Conservation (phyloP, 2,888 invertebrate genomes). For the Candidula unifasciata region DNA sequence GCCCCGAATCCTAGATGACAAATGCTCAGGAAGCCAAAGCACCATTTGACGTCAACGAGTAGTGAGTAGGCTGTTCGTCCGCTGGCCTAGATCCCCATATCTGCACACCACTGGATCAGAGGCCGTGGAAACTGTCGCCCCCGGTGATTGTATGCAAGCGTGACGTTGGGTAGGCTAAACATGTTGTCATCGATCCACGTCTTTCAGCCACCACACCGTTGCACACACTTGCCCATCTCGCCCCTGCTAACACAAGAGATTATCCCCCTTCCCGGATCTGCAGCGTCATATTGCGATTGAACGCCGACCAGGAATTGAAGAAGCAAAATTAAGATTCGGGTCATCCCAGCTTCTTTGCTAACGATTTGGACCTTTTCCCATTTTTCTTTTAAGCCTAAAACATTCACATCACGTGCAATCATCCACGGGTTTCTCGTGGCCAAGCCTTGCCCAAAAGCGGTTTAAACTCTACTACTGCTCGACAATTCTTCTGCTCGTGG, state of each 20-base stretch:
- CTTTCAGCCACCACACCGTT: background rate
- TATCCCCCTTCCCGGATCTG: slow-evolving; percentile 34
- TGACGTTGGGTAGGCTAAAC: slow-evolving; percentile 21
- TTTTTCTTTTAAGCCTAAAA: slow-evolving; percentile 22
- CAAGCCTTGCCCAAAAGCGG: slow-evolving; percentile 19
- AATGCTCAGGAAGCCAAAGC: no score
- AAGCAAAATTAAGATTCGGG: slow-evolving; percentile 36
- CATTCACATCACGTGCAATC: slow-evolving; percentile 42
- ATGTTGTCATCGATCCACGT: slow-evolving; percentile 30
- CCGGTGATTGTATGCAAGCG: background rate
- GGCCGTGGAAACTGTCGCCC: background rate
- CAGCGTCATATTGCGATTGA: slow-evolving; percentile 37
- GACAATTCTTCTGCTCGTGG: slow-evolving; percentile 6
- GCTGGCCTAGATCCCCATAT: no score
- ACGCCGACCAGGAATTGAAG: slow-evolving; percentile 28
- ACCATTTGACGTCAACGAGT: no score
- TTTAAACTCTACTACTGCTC: slow-evolving; percentile 42
- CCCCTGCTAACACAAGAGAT: background rate
- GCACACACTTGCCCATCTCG: slow-evolving; percentile 2
- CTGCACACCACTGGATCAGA: background rate
- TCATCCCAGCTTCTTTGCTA: background rate
- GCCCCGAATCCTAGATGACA: no score
- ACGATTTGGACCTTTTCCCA: background rate
- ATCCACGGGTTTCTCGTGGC: slow-evolving; percentile 22
- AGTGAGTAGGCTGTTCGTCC: no score